Percentiles rank a stretch among this genome's conserved stretches.
Conservation (phyloP, 2,888 invertebrate genomes). For the Molorchus minor region DNA sequence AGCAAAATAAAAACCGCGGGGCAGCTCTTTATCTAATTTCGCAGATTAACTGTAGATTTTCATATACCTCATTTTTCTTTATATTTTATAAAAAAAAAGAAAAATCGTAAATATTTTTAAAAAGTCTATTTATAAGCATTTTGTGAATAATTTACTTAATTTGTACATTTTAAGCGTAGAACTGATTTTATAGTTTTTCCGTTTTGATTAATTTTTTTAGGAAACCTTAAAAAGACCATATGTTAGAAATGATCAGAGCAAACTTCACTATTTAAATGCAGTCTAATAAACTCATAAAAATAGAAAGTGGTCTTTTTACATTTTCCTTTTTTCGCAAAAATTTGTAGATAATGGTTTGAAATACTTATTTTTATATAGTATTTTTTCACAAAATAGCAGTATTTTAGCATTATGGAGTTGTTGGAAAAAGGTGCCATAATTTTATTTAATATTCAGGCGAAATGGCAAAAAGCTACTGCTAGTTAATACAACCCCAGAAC, state of each 20-base stretch:
- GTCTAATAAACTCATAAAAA: too few species aligned
- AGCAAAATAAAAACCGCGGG: slow-evolving; percentile 3
- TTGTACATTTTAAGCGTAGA: slow-evolving; percentile 35
- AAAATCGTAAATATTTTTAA: slow-evolving; percentile 27
- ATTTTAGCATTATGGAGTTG: slow-evolving; percentile 20
- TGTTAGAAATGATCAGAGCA: too few species aligned
- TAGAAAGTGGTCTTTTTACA: slow-evolving; percentile 10
- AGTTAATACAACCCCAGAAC: slow-evolving; percentile 12
- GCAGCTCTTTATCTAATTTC: slow-evolving; percentile 27
- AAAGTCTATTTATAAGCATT: slow-evolving; percentile 29
- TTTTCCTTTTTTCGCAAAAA: slow-evolving; percentile 17
- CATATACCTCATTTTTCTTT: slow-evolving; percentile 43
- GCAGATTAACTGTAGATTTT: slow-evolving; percentile 33
- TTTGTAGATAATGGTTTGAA: slow-evolving; percentile 29
- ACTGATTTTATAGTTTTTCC: slow-evolving; percentile 27
- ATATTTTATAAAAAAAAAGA: slow-evolving; percentile 31
- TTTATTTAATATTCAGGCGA: slow-evolving; percentile 13
- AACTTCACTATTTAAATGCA: too few species aligned
- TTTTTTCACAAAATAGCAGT: slow-evolving; percentile 35
- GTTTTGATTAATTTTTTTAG: neutral
- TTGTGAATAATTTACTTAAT: slow-evolving; percentile 36
- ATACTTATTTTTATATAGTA: slow-evolving; percentile 47
- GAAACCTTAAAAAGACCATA: slow-evolving; percentile 16
- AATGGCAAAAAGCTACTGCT: slow-evolving; percentile 20
- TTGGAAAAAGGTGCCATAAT: slow-evolving; percentile 17